These are phyloP conservation scores for Portevinia maculata DNA, from an alignment of 2,888 invertebrate genomes.

Conservation along the genomic window DNA sequence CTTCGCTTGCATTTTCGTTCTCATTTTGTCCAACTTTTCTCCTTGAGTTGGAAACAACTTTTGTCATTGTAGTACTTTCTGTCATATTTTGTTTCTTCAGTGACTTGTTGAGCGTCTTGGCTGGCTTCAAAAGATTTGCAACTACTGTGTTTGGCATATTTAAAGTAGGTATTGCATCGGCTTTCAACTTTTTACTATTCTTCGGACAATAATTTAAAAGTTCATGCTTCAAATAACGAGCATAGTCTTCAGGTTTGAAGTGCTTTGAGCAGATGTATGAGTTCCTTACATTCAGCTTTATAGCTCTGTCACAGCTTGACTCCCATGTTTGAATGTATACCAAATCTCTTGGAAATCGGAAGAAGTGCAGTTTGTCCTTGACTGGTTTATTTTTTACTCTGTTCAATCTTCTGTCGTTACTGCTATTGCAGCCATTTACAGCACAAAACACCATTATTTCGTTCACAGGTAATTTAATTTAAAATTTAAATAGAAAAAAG, in stretches of 20 bases:
- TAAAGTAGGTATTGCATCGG: slow-evolving; percentile 7
- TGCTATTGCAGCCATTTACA: slow-evolving; percentile 12
- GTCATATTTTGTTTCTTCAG: too few species aligned
- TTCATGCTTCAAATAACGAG: slow-evolving; percentile 19
- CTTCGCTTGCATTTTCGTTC: too few species aligned
- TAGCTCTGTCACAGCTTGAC: neutral
- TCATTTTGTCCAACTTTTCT: too few species aligned
- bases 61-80: too few species aligned
- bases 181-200: slow-evolving; percentile 9
- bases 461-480: neutral
- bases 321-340: neutral
- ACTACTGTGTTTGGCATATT: neutral
- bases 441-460: slow-evolving; percentile 11
- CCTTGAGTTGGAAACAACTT: too few species aligned
- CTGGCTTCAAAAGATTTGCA: too few species aligned
- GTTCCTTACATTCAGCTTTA: neutral
- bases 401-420: slow-evolving; percentile 10
- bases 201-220: slow-evolving; percentile 10
- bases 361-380: neutral
- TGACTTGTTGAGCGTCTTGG: too few species aligned
- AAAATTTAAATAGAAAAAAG: neutral
- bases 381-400: neutral
- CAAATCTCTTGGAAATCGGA: slow-evolving; percentile 8
- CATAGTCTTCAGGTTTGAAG: slow-evolving; percentile 5
- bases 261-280: slow-evolving; percentile 14